These are phyloP conservation scores for Caretta caretta DNA, from an alignment of 2,113 vertebrate genomes.

Conservation along the genomic window DNA sequence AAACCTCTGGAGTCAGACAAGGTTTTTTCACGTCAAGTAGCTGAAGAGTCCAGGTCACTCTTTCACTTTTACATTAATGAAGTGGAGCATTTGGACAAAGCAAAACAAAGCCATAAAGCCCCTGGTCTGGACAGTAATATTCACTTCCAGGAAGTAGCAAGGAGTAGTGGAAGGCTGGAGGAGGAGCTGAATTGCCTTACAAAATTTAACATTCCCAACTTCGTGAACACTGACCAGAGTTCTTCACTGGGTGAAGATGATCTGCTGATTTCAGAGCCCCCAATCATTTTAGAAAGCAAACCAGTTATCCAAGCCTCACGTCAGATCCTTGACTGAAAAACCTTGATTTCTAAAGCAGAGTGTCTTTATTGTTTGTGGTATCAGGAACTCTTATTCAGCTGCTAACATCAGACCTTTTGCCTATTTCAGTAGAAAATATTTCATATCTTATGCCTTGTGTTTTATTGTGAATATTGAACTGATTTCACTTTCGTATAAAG, in stretches of 20 bases:
- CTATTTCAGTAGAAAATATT: not conserved
- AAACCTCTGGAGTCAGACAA: conserved; percentile 80
- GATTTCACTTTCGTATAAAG: not conserved
- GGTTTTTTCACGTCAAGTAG: conserved; percentile 81
- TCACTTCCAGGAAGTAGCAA: conserved; percentile 67
- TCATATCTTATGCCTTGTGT: not conserved
- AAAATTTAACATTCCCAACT: conserved; percentile 94
- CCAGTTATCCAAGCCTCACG: conserved; percentile 59
- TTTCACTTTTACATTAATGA: conserved; percentile 91
- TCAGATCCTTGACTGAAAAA: conserved; percentile 70
- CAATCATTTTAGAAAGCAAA: conserved; percentile 82
- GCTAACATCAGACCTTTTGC: not conserved
- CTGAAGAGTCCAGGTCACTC: conserved; percentile 84
- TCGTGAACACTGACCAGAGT: conserved; percentile 89
- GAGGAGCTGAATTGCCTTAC: conserved; percentile 79
- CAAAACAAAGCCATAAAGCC: conserved; percentile 55
- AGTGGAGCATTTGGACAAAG: conserved; percentile 76
- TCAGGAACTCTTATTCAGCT: not conserved
- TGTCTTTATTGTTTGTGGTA: rapidly evolving
- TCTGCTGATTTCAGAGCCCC: conserved; percentile 85
- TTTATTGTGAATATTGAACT: not conserved
- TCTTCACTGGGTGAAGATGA: conserved; percentile 88
- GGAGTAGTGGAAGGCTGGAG: conserved; percentile 53
- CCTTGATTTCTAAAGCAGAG: not conserved
- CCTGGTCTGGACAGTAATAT: conserved; percentile 58